Evolutionary conservation across 2,113 vertebrate genomes (phyloP).

Genomic region (Phaetusa simplex): DNA sequence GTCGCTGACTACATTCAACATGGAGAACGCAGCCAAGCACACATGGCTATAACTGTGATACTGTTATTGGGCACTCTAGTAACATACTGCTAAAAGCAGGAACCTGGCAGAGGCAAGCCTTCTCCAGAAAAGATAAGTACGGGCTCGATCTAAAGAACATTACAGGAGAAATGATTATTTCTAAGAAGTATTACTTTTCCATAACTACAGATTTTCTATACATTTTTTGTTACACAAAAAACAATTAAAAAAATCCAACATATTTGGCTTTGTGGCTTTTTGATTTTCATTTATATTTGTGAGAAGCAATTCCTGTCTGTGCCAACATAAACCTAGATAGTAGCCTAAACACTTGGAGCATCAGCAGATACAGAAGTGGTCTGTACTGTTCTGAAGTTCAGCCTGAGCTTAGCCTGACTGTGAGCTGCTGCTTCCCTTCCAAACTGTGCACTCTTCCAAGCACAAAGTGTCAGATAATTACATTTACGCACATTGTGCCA

Average conservation of each 20-base stretch:
- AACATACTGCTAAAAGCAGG: neutral
- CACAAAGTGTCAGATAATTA: neutral
- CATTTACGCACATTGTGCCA: fast-evolving
- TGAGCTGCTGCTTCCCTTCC: neutral
- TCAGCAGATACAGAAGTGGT: neutral
- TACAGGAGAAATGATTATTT: neutral
- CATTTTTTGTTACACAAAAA: neutral
- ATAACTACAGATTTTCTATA: neutral
- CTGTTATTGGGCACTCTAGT: neutral
- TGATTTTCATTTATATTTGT: neutral
- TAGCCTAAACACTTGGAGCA: neutral
- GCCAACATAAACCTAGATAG: neutral
- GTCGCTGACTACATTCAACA: neutral
- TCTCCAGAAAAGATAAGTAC: neutral
- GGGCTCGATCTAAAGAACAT: neutral
- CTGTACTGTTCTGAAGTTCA: neutral
- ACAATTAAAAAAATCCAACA: neutral
- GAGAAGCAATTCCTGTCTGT: neutral
- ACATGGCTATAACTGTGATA: neutral
- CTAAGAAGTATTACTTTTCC: neutral
- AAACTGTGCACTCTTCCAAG: neutral
- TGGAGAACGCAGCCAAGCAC: neutral
- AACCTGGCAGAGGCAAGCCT: neutral
- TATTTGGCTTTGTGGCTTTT: neutral
- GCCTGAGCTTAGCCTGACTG: neutral